Conservation (phyloP, 2,113 vertebrate genomes). For the Thunnus maccoyii region DNA sequence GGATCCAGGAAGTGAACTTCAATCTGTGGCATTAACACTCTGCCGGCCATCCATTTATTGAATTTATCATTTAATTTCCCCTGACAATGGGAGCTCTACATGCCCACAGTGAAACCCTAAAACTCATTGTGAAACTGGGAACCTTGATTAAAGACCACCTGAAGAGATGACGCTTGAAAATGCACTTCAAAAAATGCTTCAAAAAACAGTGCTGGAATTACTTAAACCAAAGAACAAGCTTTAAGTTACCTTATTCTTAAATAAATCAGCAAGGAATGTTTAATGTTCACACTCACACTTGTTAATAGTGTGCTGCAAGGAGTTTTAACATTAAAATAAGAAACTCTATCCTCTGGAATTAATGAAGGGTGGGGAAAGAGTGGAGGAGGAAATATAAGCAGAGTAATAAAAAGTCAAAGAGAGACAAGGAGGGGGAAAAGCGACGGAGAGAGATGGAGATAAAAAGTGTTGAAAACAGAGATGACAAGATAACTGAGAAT, state of each 20-base stretch:
- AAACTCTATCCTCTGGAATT: neutral
- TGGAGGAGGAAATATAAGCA: neutral
- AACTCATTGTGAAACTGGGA: too few species aligned
- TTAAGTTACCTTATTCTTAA: neutral
- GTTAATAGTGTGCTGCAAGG: neutral
- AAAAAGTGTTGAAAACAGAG: neutral
- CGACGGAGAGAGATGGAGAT: neutral
- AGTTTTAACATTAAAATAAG: neutral
- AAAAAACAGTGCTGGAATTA: too few species aligned
- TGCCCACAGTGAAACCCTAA: too few species aligned
- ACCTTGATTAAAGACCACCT: too few species aligned
- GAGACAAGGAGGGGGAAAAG: neutral
- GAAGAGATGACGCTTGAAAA: too few species aligned
- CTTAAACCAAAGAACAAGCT: neutral
- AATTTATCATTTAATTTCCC: too few species aligned
- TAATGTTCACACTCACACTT: conserved; percentile 1
- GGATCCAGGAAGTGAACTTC: too few species aligned
- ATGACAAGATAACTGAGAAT: neutral
- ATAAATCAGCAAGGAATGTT: neutral
- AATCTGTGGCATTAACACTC: too few species aligned
- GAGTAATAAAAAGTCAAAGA: neutral
- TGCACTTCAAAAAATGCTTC: too few species aligned
- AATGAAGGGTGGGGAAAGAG: neutral
- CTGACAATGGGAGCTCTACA: too few species aligned
- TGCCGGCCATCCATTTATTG: too few species aligned